Conservation (phyloP, 2,113 vertebrate genomes). For the Clupea harengus region DNA sequence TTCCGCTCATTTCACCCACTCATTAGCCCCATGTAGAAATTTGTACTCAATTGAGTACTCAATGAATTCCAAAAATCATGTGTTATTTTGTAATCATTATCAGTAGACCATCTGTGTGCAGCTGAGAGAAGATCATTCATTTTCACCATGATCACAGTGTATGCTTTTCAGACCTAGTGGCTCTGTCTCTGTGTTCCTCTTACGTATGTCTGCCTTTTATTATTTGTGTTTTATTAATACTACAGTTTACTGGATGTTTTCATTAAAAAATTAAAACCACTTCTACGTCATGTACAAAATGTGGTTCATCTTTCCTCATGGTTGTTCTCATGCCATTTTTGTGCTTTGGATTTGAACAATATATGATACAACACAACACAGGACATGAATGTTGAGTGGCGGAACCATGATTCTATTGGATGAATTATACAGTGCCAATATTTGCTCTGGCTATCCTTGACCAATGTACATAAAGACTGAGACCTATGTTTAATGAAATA, state of each 20-base stretch:
- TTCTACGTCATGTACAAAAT: background rate
- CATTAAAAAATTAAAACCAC: conserved; percentile 7
- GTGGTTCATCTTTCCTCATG: background rate
- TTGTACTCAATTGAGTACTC: background rate
- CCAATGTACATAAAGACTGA: background rate
- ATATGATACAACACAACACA: background rate
- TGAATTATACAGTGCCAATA: background rate
- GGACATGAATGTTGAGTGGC: background rate
- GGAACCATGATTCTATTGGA: background rate
- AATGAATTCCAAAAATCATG: background rate
- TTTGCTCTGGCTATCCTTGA: background rate
- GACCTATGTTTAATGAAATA: background rate
- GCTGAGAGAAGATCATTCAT: background rate
- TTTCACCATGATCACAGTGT: background rate
- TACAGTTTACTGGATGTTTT: background rate
- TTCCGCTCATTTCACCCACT: too few relatives aligned
- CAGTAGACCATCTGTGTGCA: background rate
- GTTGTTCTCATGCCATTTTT: background rate
- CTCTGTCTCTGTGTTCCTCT: background rate
- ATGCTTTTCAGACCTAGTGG: background rate
- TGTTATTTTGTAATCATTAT: background rate
- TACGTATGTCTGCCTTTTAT: background rate
- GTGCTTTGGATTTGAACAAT: background rate
- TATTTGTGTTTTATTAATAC: background rate
- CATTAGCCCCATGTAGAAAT: background rate